Percentiles rank a stretch among this genome's conserved stretches.
Conservation (phyloP, 2,113 vertebrate species). For the Dolichallabes microphthalmus region DNA sequence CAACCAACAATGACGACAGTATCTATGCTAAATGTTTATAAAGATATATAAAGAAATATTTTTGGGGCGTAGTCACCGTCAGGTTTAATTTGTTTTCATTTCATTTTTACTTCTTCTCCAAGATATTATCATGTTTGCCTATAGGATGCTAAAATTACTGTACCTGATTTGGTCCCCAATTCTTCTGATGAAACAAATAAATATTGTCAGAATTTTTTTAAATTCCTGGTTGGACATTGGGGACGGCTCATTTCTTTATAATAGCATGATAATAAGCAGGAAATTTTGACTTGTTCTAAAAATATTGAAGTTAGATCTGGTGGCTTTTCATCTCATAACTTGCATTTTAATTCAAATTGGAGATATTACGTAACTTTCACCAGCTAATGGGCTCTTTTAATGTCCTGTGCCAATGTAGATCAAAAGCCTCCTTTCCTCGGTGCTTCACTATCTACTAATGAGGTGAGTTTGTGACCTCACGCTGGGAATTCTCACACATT, state of each 20-base stretch:
- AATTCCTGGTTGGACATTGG: background rate
- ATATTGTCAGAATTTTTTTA: background rate
- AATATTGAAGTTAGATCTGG: slow-evolving; percentile 33
- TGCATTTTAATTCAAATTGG: slow-evolving; percentile 25
- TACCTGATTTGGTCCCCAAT: background rate
- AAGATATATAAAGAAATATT: background rate
- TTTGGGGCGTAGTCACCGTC: background rate
- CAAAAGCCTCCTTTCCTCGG: slow-evolving; percentile 41
- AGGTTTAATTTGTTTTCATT: background rate
- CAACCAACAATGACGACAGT: no score
- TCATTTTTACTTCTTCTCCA: background rate
- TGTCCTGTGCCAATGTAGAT: slow-evolving; percentile 39
- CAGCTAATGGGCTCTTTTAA: slow-evolving; percentile 53
- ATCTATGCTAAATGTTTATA: background rate
- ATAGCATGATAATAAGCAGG: background rate
- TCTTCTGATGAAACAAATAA: background rate
- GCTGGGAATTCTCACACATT: slow-evolving; percentile 26
- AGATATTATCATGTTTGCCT: background rate
- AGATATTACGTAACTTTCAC: slow-evolving; percentile 37
- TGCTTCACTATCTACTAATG: slow-evolving; percentile 39
- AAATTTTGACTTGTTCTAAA: slow-evolving; percentile 19
- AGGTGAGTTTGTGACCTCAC: slow-evolving; percentile 37
- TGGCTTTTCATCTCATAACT: slow-evolving; percentile 29
- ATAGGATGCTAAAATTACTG: background rate
- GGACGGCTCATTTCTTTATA: background rate